phyloP scores from a whole-genome alignment of 2,888 invertebrate genomes.

The Andrena hattorfiana region DNA sequence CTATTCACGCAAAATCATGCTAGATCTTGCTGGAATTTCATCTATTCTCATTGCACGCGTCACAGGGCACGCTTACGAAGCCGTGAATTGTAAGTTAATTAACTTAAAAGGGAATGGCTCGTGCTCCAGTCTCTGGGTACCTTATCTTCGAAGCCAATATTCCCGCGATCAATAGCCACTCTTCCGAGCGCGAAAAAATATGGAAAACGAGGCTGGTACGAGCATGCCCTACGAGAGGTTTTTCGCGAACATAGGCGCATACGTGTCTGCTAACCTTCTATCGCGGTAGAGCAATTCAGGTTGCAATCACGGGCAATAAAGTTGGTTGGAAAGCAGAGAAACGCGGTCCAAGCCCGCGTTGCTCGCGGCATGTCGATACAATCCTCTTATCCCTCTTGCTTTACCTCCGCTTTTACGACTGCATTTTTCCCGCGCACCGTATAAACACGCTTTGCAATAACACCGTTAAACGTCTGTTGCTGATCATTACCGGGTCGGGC shows the following conservation, averaged over 20 bases:
- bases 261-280: constrained; percentile 13
- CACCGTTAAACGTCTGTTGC: constrained; percentile 40
- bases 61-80: neutral
- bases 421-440: constrained; percentile 6
- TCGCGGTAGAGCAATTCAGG: constrained; percentile 36
- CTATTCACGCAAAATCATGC: neutral
- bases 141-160: neutral
- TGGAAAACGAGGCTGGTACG: neutral
- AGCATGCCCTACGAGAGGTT: neutral
- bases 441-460: constrained; percentile 42
- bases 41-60: neutral
- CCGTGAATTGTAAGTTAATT: neutral
- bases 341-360: constrained; percentile 21
- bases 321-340: constrained; percentile 37
- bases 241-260: neutral
- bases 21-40: neutral
- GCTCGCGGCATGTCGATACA: constrained; percentile 48
- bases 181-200: too few relatives aligned
- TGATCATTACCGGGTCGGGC: constrained; percentile 34
- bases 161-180: too few relatives aligned
- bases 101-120: too few relatives aligned
- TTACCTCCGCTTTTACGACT: constrained; percentile 40
- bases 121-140: neutral
- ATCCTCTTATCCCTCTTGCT: constrained; percentile 41
- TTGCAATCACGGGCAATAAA: constrained; percentile 47